Evolutionary conservation across 1,140 invertebrate genomes (phyloP).

Genomic region (Macrostomum lignano): DNA sequence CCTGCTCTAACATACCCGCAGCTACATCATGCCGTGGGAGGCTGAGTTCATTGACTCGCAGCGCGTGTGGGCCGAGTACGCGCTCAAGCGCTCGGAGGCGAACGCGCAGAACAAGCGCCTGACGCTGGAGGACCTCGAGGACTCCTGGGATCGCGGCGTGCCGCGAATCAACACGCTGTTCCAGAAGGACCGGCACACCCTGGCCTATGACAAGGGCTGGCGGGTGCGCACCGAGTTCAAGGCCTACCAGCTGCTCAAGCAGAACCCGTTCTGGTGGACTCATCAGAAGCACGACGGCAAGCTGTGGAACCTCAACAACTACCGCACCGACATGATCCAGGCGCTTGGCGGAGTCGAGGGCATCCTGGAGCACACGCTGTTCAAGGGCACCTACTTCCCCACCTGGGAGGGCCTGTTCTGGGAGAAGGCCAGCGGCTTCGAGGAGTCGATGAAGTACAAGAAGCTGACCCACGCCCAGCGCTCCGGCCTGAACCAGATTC

Average conservation of each 20-base stretch:
- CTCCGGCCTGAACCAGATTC: constrained; percentile 97
- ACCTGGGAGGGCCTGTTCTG: constrained; percentile 99
- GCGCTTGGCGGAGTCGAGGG: constrained; percentile 96
- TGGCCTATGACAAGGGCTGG: constrained; percentile 98
- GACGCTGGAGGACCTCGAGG: constrained; percentile 93
- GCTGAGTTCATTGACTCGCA: constrained; percentile 97
- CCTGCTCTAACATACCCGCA: too few relatives aligned
- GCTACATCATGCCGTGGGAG: too few relatives aligned
- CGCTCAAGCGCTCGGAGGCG: constrained; percentile 85
- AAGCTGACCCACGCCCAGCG: constrained; percentile 95
- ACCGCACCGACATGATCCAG: constrained; percentile 97
- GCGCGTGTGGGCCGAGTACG: constrained; percentile 96
- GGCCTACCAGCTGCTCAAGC: constrained; percentile 88
- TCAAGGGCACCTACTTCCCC: constrained; percentile 97
- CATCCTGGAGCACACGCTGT: constrained; percentile 88
- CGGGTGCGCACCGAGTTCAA: constrained; percentile 94
- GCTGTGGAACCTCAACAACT: constrained; percentile 97
- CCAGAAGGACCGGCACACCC: constrained; percentile 89
- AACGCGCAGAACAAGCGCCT: constrained; percentile 82
- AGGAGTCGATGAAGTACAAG: constrained; percentile 99
- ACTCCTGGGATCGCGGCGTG: constrained; percentile 95
- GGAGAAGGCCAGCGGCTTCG: constrained; percentile 96
- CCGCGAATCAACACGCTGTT: constrained; percentile 94
- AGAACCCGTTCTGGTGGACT: constrained; percentile 65
- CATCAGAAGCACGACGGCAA: constrained; percentile 61